phyloP scores from a whole-genome alignment of 2,113 vertebrate genomes.

The Limnothrissa miodon region DNA sequence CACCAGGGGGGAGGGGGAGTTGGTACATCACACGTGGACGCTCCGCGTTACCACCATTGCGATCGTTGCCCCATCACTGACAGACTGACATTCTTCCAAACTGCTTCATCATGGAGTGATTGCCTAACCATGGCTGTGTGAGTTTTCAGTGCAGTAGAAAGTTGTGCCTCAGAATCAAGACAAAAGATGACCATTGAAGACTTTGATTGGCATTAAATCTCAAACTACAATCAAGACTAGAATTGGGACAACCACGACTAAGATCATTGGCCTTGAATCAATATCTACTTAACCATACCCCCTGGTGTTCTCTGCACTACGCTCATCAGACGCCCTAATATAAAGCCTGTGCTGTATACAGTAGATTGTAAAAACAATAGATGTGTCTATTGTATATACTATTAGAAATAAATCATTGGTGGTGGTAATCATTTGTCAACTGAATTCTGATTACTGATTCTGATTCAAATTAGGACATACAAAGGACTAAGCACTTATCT shows the following conservation, averaged over 20 bases:
- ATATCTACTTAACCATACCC: too few species aligned
- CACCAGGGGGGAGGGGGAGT: background rate
- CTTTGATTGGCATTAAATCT: background rate
- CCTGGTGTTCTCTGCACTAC: too few species aligned
- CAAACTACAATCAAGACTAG: background rate
- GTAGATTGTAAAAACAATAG: too few species aligned
- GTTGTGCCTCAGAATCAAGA: background rate
- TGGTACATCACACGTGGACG: constrained; percentile 11
- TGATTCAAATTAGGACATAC: too few species aligned
- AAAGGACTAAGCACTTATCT: too few species aligned
- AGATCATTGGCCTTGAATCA: too few species aligned
- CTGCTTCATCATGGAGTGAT: background rate
- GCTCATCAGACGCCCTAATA: too few species aligned
- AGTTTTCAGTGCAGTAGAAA: background rate
- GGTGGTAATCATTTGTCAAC: too few species aligned
- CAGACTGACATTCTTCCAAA: background rate
- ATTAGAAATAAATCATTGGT: too few species aligned
- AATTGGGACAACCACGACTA: background rate
- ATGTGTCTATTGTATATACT: too few species aligned
- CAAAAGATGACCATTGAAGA: background rate
- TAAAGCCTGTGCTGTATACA: too few species aligned
- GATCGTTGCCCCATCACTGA: background rate
- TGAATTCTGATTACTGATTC: too few species aligned
- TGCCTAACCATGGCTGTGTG: background rate
- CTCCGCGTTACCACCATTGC: background rate